These are phyloP conservation scores for Bufo bufo DNA, from an alignment of 2,113 vertebrate genomes.

Conservation along the genomic window DNA sequence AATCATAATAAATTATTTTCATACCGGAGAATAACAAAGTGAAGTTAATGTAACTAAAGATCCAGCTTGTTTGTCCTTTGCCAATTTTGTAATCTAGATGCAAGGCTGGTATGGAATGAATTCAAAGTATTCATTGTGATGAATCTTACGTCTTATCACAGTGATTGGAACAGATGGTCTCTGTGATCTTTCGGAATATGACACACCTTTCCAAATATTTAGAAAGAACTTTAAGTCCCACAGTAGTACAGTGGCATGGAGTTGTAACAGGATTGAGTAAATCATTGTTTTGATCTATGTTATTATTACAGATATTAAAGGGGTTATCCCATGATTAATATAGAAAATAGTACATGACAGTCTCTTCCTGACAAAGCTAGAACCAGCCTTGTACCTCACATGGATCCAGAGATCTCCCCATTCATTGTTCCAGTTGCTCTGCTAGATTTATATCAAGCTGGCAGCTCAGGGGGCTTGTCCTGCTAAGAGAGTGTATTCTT, in stretches of 20 bases:
- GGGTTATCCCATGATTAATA: no score
- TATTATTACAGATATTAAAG: background rate
- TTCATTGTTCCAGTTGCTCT: no score
- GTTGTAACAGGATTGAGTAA: background rate
- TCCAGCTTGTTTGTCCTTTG: background rate
- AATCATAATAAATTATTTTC: constrained; percentile 12
- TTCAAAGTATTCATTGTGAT: constrained; percentile 8
- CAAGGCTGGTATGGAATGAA: constrained; percentile 13
- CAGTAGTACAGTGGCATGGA: background rate
- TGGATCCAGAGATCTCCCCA: no score
- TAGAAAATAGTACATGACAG: no score
- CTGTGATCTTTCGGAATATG: constrained; percentile 23
- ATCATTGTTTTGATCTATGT: background rate
- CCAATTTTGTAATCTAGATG: constrained; percentile 28
- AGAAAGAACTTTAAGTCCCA: constrained; percentile 1
- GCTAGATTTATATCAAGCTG: no score
- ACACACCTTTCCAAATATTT: constrained; percentile 39
- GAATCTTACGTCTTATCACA: constrained; percentile 30
- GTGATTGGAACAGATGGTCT: constrained; percentile 46
- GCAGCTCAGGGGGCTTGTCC: no score
- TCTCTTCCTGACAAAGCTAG: no score
- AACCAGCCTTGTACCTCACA: no score
- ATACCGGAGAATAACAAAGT: background rate
- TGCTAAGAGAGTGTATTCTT: no score
- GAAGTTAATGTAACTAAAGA: background rate